phyloP scores from a whole-genome alignment of 2,888 invertebrate species.

The Tuberolachnus salignus region DNA sequence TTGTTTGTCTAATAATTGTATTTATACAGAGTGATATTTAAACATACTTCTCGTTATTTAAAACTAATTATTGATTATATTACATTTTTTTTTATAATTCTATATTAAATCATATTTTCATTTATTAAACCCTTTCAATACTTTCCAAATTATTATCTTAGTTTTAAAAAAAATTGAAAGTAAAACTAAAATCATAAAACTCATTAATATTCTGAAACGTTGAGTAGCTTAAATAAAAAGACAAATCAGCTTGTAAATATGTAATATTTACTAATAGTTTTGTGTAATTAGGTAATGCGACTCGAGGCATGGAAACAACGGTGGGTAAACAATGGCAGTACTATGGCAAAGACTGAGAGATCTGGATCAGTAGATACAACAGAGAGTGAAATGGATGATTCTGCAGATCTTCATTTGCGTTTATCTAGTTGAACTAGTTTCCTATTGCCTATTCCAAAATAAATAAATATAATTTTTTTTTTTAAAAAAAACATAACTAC shows the following conservation, averaged over 20 bases:
- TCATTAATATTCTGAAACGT: not conserved
- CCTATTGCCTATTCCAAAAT: not conserved
- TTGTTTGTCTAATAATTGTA: not conserved
- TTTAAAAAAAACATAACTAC: not conserved
- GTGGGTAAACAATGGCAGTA: slow-evolving; percentile 62
- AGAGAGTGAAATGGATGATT: slow-evolving; percentile 67
- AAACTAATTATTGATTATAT: not conserved
- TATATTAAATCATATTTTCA: not conserved
- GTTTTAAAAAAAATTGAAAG: not conserved
- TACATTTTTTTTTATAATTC: not conserved
- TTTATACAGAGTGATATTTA: slow-evolving; percentile 3
- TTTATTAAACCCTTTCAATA: not conserved
- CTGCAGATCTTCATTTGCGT: slow-evolving; percentile 60
- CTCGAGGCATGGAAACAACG: slow-evolving; percentile 70
- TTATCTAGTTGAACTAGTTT: slow-evolving; percentile 55
- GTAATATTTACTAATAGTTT: not conserved
- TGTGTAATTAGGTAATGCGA: slow-evolving; percentile 71
- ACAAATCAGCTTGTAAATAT: not conserved
- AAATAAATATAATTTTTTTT: not conserved
- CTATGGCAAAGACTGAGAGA: slow-evolving; percentile 62
- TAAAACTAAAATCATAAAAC: not conserved
- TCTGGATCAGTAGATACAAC: slow-evolving; percentile 62
- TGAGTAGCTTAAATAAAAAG: not conserved
- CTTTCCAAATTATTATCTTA: not conserved
- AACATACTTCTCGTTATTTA: not conserved